Percentiles rank a stretch among this genome's conserved stretches.
Evolutionary conservation across 1,140 invertebrate genomes (phyloP).

Genomic region (Heliconius eleuchia): DNA sequence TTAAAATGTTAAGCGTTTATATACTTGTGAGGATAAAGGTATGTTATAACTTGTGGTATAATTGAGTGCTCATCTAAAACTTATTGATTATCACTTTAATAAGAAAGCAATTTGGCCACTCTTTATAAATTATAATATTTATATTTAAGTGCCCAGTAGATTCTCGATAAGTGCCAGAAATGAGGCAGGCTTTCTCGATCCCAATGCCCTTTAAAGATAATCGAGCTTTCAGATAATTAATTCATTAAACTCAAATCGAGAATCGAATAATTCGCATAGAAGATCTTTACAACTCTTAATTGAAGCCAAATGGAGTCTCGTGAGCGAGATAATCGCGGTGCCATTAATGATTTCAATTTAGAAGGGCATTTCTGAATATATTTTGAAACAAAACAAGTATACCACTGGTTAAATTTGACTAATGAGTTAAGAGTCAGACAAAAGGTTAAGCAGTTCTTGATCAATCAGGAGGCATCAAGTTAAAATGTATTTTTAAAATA

Average conservation of each 20-base stretch:
- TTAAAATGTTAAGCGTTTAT: slow-evolving; percentile 56
- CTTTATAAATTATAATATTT: not conserved
- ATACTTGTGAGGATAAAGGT: slow-evolving; percentile 18
- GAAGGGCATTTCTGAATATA: slow-evolving; percentile 71
- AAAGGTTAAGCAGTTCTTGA: slow-evolving; percentile 45
- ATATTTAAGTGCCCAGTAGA: not conserved
- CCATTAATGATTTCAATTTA: slow-evolving; percentile 78
- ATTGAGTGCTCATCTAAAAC: not conserved
- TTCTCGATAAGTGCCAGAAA: slow-evolving; percentile 27
- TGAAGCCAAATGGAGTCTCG: slow-evolving; percentile 66
- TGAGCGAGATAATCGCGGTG: slow-evolving; percentile 74
- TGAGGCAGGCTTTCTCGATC: slow-evolving; percentile 42
- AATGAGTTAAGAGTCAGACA: slow-evolving; percentile 50
- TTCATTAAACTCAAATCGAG: slow-evolving; percentile 74
- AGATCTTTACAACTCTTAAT: slow-evolving; percentile 79
- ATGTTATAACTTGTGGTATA: not conserved
- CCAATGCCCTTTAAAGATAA: slow-evolving; percentile 60
- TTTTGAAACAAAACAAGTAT: slow-evolving; percentile 62
- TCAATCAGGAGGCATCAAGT: slow-evolving; percentile 38
- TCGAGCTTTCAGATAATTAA: slow-evolving; percentile 72
- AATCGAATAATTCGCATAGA: slow-evolving; percentile 74
- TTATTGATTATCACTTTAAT: not conserved
- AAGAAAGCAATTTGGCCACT: not conserved
- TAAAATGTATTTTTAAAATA: slow-evolving; percentile 31
- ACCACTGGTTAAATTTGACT: slow-evolving; percentile 48